Evolutionary conservation across 1,140 invertebrate genomes (phyloP).

Genomic region (Scaptomyza graminum): DNA sequence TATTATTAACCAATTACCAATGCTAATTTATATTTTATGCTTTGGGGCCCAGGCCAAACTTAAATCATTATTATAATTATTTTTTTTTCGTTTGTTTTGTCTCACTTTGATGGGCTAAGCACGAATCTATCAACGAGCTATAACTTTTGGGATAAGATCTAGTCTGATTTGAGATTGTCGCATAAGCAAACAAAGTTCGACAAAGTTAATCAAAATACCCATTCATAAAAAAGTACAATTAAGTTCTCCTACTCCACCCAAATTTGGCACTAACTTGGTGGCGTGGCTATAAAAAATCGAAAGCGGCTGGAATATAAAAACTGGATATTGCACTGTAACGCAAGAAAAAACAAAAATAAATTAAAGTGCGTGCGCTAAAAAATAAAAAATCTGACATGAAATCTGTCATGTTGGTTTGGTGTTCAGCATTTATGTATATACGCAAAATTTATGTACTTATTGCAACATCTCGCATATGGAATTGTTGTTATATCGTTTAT

Average conservation of each 20-base stretch:
- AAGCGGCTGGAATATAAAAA: slow-evolving; percentile 2
- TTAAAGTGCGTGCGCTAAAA: slow-evolving; percentile 13
- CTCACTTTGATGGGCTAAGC: neutral
- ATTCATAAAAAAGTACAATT: too few species aligned
- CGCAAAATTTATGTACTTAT: slow-evolving; percentile 17
- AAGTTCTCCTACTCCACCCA: slow-evolving; percentile 10
- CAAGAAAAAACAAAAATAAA: neutral
- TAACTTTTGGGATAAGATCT: neutral
- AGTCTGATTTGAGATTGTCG: neutral
- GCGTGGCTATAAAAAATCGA: neutral
- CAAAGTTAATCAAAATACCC: neutral
- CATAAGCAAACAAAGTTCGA: neutral
- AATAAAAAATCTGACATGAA: neutral
- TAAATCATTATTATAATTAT: slow-evolving; percentile 36
- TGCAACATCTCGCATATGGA: slow-evolving; percentile 1
- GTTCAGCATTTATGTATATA: slow-evolving; percentile 10
- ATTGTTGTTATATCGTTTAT: neutral
- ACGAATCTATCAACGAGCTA: neutral
- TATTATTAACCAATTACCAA: slow-evolving; percentile 72
- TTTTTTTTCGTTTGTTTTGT: slow-evolving; percentile 23
- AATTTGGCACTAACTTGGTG: neutral
- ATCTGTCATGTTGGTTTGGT: slow-evolving; percentile 2
- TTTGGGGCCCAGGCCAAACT: slow-evolving; percentile 27
- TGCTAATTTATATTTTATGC: slow-evolving; percentile 69
- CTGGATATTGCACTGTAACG: neutral